Percentiles rank a stretch among this genome's conserved stretches.
Conservation (phyloP, 2,113 vertebrate genomes). For the Seriola quinqueradiata region DNA sequence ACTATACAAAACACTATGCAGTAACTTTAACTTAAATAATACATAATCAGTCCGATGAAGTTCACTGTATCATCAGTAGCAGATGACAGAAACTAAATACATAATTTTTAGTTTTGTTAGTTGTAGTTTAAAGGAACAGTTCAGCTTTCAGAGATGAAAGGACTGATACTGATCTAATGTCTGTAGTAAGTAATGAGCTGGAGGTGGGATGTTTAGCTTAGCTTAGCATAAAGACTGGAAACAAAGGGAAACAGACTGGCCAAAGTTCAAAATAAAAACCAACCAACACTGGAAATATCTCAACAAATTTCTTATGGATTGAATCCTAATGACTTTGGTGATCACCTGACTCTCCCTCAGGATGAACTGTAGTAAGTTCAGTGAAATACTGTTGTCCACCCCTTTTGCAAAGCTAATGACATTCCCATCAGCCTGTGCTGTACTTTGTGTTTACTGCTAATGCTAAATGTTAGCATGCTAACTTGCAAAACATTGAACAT, state of each 20-base stretch:
- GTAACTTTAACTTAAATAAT: neutral
- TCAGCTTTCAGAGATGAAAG: slow-evolving; percentile 1
- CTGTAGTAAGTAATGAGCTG: neutral
- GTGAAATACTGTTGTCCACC: too few relatives aligned
- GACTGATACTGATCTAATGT: neutral
- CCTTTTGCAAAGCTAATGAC: too few relatives aligned
- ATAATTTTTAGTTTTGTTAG: neutral
- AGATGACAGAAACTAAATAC: neutral
- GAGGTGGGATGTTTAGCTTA: neutral
- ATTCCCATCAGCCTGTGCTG: too few relatives aligned
- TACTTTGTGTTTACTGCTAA: too few relatives aligned
- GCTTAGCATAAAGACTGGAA: neutral
- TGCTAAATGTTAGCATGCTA: too few relatives aligned
- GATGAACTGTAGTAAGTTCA: too few relatives aligned
- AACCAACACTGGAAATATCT: neutral
- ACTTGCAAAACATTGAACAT: too few relatives aligned
- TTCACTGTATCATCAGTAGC: neutral
- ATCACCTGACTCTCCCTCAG: too few relatives aligned
- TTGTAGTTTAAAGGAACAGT: neutral
- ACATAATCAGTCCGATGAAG: neutral
- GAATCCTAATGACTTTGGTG: too few relatives aligned
- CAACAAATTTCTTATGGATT: too few relatives aligned
- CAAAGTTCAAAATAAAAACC: neutral
- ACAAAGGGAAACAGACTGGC: neutral
- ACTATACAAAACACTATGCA: neutral